A percentile compares a stretch with the other conserved stretches of the same genome.
Conservation (phyloP, 2,888 invertebrate species). For the Andrena bicolor region DNA sequence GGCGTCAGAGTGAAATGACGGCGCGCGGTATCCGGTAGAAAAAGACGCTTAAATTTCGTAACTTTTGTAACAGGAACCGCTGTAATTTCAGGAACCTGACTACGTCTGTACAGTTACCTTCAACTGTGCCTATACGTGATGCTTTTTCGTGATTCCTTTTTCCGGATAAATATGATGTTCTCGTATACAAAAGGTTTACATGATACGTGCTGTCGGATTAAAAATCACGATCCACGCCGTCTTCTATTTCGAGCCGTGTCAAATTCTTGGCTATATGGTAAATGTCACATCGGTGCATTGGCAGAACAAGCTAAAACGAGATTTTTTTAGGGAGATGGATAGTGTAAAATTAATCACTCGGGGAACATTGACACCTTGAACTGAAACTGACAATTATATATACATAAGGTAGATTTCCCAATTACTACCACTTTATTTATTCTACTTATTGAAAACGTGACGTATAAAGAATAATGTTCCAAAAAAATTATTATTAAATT, state of each 20-base stretch:
- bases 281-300: too few relatives aligned
- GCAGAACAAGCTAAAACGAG: too few relatives aligned
- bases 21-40: slow-evolving; percentile 1
- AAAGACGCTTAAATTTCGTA: slow-evolving; percentile 51
- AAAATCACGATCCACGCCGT: neutral
- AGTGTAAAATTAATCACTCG: too few relatives aligned
- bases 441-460: too few relatives aligned
- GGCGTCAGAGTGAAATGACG: slow-evolving; percentile 3
- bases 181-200: neutral
- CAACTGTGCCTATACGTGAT: slow-evolving; percentile 31
- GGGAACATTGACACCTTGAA: too few relatives aligned
- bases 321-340: too few relatives aligned
- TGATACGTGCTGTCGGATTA: neutral
- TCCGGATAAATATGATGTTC: neutral
- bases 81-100: slow-evolving; percentile 49
- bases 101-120: slow-evolving; percentile 52
- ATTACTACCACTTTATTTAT: too few relatives aligned
- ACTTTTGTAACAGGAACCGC: slow-evolving; percentile 50
- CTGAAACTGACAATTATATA: too few relatives aligned
- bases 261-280: neutral
- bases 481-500: too few relatives aligned
- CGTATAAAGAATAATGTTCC: too few relatives aligned
- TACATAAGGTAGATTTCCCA: too few relatives aligned
- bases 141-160: slow-evolving; percentile 6
- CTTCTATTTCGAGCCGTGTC: neutral